Conservation (phyloP, 2,113 vertebrate species). For the Triplophysa tibetana region DNA sequence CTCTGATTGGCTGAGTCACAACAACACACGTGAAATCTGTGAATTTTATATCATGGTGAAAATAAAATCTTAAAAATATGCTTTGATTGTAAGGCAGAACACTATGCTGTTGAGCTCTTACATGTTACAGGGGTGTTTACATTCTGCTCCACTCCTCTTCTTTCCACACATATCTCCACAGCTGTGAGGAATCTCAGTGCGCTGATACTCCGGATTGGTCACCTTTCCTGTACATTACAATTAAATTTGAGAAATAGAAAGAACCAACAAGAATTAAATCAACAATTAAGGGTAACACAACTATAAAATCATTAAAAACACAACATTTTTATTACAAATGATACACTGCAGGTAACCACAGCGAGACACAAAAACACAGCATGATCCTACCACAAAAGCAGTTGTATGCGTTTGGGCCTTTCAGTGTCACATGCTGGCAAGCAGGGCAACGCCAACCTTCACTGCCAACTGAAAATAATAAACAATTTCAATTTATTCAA, state of each 20-base stretch:
- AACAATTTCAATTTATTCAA: neutral
- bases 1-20: too few species aligned
- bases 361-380: neutral
- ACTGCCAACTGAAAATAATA: conserved; percentile 77
- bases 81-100: too few species aligned
- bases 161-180: conserved; percentile 97
- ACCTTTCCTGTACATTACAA: conserved; percentile 81
- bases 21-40: too few species aligned
- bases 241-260: neutral
- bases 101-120: conserved; percentile 68
- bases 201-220: conserved; percentile 95
- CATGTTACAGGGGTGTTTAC: conserved; percentile 97
- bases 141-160: conserved; percentile 86
- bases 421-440: conserved; percentile 89
- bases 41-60: too few species aligned
- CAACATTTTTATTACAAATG: neutral
- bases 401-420: conserved; percentile 83
- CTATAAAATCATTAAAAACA: neutral
- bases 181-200: conserved; percentile 97
- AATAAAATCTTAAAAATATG: too few species aligned
- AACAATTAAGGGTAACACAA: neutral
- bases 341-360: neutral
- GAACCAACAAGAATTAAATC: neutral
- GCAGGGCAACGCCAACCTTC: conserved; percentile 97
- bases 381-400: conserved; percentile 93